Evolutionary conservation across 2,888 invertebrate species (phyloP).

Genomic region (Cyaniris semiargus): DNA sequence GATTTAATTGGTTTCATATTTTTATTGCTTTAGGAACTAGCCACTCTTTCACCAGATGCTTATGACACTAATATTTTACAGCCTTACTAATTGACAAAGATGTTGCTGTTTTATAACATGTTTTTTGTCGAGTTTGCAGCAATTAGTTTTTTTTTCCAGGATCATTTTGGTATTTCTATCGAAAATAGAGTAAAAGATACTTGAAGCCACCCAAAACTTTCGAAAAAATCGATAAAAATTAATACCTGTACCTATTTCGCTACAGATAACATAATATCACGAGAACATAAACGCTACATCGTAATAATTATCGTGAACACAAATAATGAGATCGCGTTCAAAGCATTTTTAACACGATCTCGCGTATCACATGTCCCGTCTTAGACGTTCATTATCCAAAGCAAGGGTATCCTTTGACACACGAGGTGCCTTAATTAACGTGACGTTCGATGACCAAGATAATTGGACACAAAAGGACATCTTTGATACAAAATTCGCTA

Average conservation of each 20-base stretch:
- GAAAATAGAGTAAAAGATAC: too few species aligned
- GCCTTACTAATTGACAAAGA: not conserved
- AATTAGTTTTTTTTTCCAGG: not conserved
- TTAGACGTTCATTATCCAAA: slow-evolving; percentile 61
- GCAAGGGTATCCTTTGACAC: slow-evolving; percentile 57
- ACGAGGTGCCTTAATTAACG: slow-evolving; percentile 68
- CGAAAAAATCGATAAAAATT: too few species aligned
- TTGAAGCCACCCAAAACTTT: too few species aligned
- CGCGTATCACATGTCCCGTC: slow-evolving; percentile 46
- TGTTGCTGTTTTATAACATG: not conserved
- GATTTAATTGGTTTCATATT: not conserved
- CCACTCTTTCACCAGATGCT: not conserved
- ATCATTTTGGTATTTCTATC: too few species aligned
- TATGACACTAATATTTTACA: not conserved
- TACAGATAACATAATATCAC: not conserved
- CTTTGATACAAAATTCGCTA: slow-evolving; percentile 5
- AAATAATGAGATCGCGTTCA: slow-evolving; percentile 28
- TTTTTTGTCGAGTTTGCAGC: not conserved
- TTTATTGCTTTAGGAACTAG: not conserved
- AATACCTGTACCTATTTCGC: too few species aligned
- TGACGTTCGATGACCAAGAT: slow-evolving; percentile 68
- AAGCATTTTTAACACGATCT: slow-evolving; percentile 30
- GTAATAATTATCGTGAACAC: slow-evolving; percentile 27
- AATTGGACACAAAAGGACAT: slow-evolving; percentile 55
- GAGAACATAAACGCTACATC: not conserved